Base-by-base conservation (phyloP, 2,888 invertebrate genomes). In the Tipula unca region DNA sequence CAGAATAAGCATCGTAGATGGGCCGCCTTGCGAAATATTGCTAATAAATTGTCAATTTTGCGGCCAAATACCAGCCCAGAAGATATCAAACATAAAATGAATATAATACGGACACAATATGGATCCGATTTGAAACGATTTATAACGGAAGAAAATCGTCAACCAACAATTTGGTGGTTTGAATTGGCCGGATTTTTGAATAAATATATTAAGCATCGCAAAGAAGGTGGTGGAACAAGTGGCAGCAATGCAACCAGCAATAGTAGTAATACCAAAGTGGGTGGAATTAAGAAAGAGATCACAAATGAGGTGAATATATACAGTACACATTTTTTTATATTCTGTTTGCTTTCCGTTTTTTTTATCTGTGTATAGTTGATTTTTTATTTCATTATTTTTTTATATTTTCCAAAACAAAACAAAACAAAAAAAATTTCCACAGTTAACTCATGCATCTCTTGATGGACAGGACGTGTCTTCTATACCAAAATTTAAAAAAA, bases 271-370 rank as follows among this genome's bases (percentile, higher is more conserved):
- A 69, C 69, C 32, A 83, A 83, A 83, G 83, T 83, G 83, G 83
- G 83, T 83, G 83, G 83, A 83, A 83, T 35, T 83, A 83, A 83
- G 83, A 83, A 83, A 83, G 83, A 83, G 83, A 83, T 83, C 83
- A 83, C 83, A 35, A 83, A 83, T 83, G 83, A 83, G 83, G 83
- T 83, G 83, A 83, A 83, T 83, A 32, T 83, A 69, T 69, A 69
- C 69, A 69, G 25, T 25, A 69, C 25, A 69, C 8, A 25, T 69
- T 69, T 69, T 48, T 69, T 69, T 69, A 25, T 69, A 69, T 69
- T 69, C 25, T 69, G 69, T 69, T 69, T 69, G 25, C 69, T 69
- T 69, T 69, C 69, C 69, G 69, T 69, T 69, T 69, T 69, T 48
- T 69, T 69, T 69, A 69, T 69, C 69, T 69, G 69, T 69, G 69